These are phyloP conservation scores for Nesidiocoris tenuis DNA, from an alignment of 2,888 invertebrate species.

Conservation along the genomic window DNA sequence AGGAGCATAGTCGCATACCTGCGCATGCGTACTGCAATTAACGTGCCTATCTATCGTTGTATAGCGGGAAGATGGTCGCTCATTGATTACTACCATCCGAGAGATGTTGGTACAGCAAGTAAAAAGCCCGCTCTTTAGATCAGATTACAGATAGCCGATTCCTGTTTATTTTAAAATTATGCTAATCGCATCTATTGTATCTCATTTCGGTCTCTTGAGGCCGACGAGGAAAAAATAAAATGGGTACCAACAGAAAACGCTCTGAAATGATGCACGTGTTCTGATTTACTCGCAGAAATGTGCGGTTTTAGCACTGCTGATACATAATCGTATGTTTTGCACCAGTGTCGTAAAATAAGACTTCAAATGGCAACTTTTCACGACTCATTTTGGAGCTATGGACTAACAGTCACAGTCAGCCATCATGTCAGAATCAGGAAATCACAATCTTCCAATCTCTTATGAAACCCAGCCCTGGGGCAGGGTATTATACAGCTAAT, in stretches of 20 bases:
- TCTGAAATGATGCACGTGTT: too few species aligned
- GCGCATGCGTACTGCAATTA: slow-evolving; percentile 16
- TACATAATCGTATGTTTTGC: too few species aligned
- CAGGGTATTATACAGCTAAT: not conserved
- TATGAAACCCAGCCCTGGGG: not conserved
- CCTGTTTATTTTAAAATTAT: not conserved
- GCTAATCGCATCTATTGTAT: not conserved
- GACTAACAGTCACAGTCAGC: too few species aligned
- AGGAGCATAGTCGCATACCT: not conserved
- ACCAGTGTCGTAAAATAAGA: too few species aligned
- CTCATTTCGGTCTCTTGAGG: not conserved
- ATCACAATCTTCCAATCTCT: not conserved
- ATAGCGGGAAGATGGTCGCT: slow-evolving; percentile 10
- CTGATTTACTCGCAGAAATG: too few species aligned
- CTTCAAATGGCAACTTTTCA: too few species aligned
- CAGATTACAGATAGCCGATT: not conserved
- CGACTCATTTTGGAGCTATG: too few species aligned
- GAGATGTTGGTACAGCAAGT: not conserved
- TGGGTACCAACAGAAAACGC: too few species aligned
- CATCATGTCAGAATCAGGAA: not conserved
- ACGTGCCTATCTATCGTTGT: slow-evolving; percentile 13
- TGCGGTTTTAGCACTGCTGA: too few species aligned
- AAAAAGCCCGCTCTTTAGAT: not conserved
- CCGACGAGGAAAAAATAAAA: too few species aligned
- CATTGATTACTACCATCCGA: slow-evolving; percentile 3